Base-by-base conservation (phyloP, 2,797 vertebrate species). In the Pangasius krempfi region DNA sequence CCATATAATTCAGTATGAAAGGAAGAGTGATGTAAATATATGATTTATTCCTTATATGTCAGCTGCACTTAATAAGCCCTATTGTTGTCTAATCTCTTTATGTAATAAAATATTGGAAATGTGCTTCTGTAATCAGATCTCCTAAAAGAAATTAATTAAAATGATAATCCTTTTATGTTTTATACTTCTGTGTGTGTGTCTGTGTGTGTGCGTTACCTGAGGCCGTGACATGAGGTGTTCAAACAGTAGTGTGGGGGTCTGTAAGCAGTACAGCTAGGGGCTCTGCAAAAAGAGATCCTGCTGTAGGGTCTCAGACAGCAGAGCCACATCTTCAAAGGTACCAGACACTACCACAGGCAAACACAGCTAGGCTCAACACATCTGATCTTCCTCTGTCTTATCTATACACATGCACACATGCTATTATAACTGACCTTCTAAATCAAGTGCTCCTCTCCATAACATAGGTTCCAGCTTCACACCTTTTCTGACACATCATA, bases 291-390 rank as follows among this genome's bases (percentile, higher is more conserved):
- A 96, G 93, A 97, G 97, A 96, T 97, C 94, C 95, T 89, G 96
- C 96, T 96, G 30, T 94, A 94, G 95, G 96, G 96, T 95, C 95
- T 92, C 92, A 92, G 95, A 95, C 95, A 96, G 94, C 93, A 97
- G 95, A 94, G 94, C 93, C 95, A 93, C 93, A 91, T 96, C 97
- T 98, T 98, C 97, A 99, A 97, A 98, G 97, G 95, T 94, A 94
- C 92, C 88, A 86, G 95, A 96, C 96, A 93, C 96, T 95, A 97
- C 97, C 96, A 96, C 94, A 95, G 96, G 98, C 97, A 96, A 97
- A 94, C 96, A 95, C 96, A 97, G 96, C 97, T 96, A 96, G 95
- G 95, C 95, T 75, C 94, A 93, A 95, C 94, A 94, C 95, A 96
- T 96, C 95, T 97, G 96, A 98, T 97, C 96, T 90, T 94, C 96